Conservation (phyloP, 2,113 vertebrate genomes). For the Cebus imitator region DNA sequence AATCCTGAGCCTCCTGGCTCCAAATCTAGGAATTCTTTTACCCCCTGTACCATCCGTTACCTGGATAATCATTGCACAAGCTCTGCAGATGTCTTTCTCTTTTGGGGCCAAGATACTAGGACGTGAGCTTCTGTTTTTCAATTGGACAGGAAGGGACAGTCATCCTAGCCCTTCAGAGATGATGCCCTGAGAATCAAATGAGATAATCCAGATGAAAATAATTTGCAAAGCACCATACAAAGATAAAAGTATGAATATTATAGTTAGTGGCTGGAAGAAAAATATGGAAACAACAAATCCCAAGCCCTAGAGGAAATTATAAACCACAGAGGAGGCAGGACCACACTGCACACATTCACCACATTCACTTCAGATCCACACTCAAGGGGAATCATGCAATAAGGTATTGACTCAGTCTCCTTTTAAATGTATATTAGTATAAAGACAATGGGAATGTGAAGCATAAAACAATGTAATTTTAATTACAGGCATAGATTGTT, state of each 20-base stretch:
- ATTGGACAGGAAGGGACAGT: neutral
- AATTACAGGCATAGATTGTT: conserved; percentile 17
- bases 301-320: neutral
- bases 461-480: neutral
- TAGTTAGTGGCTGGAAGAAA: neutral
- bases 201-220: conserved; percentile 9
- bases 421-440: neutral
- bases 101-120: neutral
- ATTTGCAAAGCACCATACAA: neutral
- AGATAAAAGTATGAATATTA: neutral
- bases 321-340: neutral
- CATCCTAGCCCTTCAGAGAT: neutral
- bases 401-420: neutral
- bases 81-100: neutral
- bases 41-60: neutral
- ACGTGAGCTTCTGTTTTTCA: neutral
- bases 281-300: neutral
- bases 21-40: neutral
- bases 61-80: neutral
- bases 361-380: neutral
- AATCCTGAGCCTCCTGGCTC: neutral
- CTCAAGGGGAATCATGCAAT: neutral
- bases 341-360: neutral
- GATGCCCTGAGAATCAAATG: neutral
- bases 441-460: neutral